These are phyloP conservation scores for Saccostrea cuccullata DNA, from an alignment of 1,140 invertebrate genomes.

Conservation along the genomic window DNA sequence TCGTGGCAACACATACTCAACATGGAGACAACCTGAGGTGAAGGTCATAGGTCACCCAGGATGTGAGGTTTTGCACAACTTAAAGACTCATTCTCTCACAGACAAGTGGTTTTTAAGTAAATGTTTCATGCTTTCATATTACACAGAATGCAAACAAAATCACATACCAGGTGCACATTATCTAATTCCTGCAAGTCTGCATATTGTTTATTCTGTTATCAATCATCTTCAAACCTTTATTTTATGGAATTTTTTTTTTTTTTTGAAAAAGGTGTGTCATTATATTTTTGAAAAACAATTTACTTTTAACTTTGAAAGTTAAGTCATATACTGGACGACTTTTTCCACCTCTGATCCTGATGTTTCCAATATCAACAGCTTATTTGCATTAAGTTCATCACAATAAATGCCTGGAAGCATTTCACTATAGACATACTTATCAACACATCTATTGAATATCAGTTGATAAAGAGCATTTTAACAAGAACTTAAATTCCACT, in stretches of 20 bases:
- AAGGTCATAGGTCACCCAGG: neutral
- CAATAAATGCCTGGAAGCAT: neutral
- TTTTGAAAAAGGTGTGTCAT: neutral
- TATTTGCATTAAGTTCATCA: neutral
- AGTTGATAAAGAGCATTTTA: neutral
- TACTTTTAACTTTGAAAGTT: neutral
- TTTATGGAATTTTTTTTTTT: neutral
- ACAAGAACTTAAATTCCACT: neutral
- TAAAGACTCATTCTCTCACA: neutral
- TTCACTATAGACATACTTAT: neutral
- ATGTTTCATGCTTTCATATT: neutral
- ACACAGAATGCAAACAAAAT: neutral
- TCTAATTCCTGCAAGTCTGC: neutral
- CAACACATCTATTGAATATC: neutral
- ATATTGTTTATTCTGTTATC: neutral
- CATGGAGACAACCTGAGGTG: neutral
- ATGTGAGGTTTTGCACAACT: neutral
- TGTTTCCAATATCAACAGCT: neutral
- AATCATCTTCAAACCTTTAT: neutral
- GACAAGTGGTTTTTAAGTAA: neutral
- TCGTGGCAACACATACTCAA: neutral
- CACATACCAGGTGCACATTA: neutral
- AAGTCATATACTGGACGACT: neutral
- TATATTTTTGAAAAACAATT: neutral
- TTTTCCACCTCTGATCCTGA: neutral